phyloP scores from a whole-genome alignment of 2,797 vertebrate species.

The Sebastes jordani region DNA sequence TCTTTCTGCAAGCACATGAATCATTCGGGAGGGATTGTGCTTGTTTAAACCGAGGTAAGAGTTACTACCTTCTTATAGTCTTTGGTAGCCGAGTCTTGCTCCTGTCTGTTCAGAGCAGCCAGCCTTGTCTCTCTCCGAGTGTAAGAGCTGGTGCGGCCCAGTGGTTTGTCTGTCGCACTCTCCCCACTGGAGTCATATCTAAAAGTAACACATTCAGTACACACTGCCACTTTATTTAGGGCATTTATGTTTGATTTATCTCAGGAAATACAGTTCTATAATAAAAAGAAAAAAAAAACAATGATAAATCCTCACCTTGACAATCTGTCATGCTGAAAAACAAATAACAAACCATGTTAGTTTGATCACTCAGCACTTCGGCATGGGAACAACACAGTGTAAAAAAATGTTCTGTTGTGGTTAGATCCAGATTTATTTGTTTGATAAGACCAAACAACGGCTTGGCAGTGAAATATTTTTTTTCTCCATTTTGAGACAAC shows the following conservation, averaged over 20 bases:
- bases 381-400: constrained; percentile 35
- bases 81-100: constrained; percentile 83
- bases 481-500: constrained; percentile 35
- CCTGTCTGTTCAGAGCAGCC: constrained; percentile 83
- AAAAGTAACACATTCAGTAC: constrained; percentile 13
- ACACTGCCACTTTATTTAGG: not conserved
- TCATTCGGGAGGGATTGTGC: not conserved
- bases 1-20: not conserved
- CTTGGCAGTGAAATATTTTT: constrained; percentile 38
- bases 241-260: not conserved
- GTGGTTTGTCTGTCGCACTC: constrained; percentile 82
- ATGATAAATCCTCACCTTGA: constrained; percentile 86
- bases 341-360: constrained; percentile 54
- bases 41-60: not conserved
- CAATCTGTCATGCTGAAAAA: constrained; percentile 91
- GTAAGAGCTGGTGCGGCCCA: constrained; percentile 86
- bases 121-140: constrained; percentile 89
- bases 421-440: constrained; percentile 54
- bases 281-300: not conserved
- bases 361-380: constrained; percentile 19
- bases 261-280: not conserved
- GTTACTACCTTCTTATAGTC: constrained; percentile 92
- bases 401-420: constrained; percentile 15
- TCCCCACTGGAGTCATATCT: constrained; percentile 90
- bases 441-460: constrained; percentile 52